phyloP scores from a whole-genome alignment of 1,140 invertebrate species.

The Globodera ellingtonae region DNA sequence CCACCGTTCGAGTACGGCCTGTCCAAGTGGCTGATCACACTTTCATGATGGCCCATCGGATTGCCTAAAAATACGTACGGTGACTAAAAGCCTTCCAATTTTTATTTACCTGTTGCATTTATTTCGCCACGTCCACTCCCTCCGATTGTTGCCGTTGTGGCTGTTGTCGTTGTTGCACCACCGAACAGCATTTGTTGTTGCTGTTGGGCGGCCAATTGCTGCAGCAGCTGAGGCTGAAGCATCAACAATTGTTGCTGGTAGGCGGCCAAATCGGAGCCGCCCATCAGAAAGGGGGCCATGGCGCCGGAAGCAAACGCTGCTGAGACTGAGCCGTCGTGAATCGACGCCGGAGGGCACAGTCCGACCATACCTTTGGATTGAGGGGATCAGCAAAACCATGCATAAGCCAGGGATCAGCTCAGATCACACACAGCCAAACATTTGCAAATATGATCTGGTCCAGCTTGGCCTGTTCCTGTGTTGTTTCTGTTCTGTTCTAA shows the following conservation, averaged over 20 bases:
- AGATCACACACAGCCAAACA: too few relatives aligned
- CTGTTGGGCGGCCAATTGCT: not conserved
- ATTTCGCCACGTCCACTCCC: not conserved
- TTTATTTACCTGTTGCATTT: not conserved
- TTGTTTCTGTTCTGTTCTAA: too few relatives aligned
- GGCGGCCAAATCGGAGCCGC: not conserved
- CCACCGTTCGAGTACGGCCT: not conserved
- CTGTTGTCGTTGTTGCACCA: not conserved
- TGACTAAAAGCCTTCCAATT: not conserved
- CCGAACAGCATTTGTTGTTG: not conserved
- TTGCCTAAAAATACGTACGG: not conserved
- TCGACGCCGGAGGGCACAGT: not conserved
- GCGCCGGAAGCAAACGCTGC: not conserved
- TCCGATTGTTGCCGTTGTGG: not conserved
- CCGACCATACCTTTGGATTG: not conserved
- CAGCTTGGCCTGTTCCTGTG: too few relatives aligned
- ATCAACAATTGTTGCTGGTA: conserved; percentile 14
- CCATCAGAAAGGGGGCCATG: not conserved
- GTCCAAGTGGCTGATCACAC: conserved; percentile 3
- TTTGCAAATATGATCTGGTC: too few relatives aligned
- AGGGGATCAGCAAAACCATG: not conserved
- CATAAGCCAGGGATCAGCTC: too few relatives aligned
- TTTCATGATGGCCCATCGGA: not conserved
- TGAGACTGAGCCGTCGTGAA: not conserved
- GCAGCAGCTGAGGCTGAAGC: conserved; percentile 1